These are phyloP conservation scores for Lucilia cuprina DNA, from an alignment of 1,140 invertebrate species.

Conservation along the genomic window DNA sequence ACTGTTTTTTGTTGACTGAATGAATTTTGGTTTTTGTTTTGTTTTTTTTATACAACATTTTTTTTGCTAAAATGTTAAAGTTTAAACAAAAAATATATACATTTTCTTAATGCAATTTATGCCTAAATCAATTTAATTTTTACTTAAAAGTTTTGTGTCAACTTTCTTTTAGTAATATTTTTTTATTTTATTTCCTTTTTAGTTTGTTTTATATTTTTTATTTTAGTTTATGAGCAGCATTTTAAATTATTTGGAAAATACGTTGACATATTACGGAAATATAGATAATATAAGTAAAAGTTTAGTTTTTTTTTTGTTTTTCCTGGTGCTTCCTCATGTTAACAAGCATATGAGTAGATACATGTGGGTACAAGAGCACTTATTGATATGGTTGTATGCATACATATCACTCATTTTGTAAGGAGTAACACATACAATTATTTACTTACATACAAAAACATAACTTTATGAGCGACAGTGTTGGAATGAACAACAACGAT, in stretches of 20 bases:
- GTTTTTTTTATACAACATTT: neutral
- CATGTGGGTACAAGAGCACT: no score
- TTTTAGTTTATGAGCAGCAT: neutral
- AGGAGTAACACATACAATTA: neutral
- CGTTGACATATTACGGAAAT: neutral
- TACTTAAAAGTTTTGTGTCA: neutral
- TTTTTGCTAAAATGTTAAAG: neutral
- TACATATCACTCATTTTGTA: neutral
- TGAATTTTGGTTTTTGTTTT: no score
- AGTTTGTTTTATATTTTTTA: neutral
- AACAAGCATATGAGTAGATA: neutral
- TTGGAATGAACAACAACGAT: neutral
- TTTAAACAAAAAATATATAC: no score
- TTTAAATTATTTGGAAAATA: constrained; percentile 1
- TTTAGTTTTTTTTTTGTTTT: neutral
- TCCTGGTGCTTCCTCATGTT: neutral
- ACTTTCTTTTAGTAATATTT: neutral
- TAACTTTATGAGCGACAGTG: neutral
- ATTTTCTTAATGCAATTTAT: neutral
- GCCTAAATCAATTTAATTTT: neutral
- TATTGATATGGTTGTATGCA: no score
- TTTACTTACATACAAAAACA: neutral
- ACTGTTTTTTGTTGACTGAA: no score
- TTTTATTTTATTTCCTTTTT: neutral
- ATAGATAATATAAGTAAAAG: neutral